Evolutionary conservation across 2,888 invertebrate genomes (phyloP), one percentile per base, ranked within the genome.

Genomic region (Lasioglossum calceatum): DNA sequence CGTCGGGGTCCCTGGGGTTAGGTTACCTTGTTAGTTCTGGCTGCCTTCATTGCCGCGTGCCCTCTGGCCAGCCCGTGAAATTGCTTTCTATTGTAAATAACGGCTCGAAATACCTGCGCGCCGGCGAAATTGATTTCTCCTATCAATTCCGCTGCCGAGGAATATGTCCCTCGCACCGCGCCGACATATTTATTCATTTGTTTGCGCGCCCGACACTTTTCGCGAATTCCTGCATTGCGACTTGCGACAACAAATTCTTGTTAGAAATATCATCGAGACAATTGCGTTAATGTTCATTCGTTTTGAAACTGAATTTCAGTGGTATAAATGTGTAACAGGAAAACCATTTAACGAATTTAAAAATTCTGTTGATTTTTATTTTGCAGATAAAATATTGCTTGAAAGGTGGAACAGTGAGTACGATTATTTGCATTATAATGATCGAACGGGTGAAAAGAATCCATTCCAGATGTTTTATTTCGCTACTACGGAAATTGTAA

Each of bases 1-100:
- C 78, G 82, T 82, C 85, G 73, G 85, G 84, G 90, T 90, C 90
- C 87, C 87, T 83, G 91, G 93, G 93, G 93, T 94, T 93, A 91
- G 92, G 94, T 94, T 94, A 94, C 94, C 94, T 94, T 93, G 94
- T 94, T 94, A 94, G 94, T 93, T 93, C 93, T 92, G 91, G 92
- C 91, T 92, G 92, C 90, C 91, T 92, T 90, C 91, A 91, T 92
- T 91, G 92, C 89, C 91, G 86, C 84, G 85, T 92, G 92, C 92
- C 92, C 92, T 92, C 91, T 88, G 92, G 93, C 92, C 89, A 91
- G 77, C 79, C 87, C 78, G 86, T 87, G 86, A 89, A 92, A 92
- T 92, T 92, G 90, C 90, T 91, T 92, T 87, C 92, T 92, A 92
- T 92, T 92, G 92, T 92, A 92, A 92, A 92, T 92, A 92, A 92